A percentile compares a stretch with the other conserved stretches of the same genome.
These are phyloP conservation scores for Gulo gulo DNA, from an alignment of 2,113 vertebrate genomes.

Conservation along the genomic window DNA sequence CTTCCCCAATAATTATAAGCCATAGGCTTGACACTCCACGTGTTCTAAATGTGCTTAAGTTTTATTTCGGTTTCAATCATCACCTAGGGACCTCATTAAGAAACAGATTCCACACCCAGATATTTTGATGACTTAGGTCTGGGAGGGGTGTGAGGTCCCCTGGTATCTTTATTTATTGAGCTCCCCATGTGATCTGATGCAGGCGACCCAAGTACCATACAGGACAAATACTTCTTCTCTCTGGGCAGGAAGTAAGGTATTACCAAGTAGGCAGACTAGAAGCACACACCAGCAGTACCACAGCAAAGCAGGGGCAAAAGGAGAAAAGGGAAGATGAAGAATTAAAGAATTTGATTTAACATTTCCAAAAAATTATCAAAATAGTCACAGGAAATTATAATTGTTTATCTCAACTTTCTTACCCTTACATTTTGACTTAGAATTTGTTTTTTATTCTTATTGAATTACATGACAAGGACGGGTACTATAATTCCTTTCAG, in stretches of 20 bases:
- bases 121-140: background rate
- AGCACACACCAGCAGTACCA: background rate
- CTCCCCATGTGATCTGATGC: background rate
- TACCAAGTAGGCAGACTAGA: background rate
- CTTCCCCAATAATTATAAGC: background rate
- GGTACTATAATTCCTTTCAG: background rate
- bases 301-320: background rate
- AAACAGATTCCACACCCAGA: background rate
- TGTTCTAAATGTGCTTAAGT: background rate
- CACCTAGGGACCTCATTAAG: background rate
- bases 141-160: background rate
- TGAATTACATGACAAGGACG: background rate
- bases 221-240: background rate
- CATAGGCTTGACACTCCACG: background rate
- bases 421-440: background rate
- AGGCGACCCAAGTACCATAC: fast-evolving
- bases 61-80: background rate
- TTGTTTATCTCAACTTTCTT: background rate
- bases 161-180: background rate
- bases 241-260: background rate
- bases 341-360: background rate
- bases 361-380: background rate
- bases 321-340: background rate
- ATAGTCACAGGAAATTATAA: background rate
- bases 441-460: background rate